Evolutionary conservation across 2,888 invertebrate species (phyloP), one percentile per base, ranked within the genome.

Genomic region (Drosophila pegasa): DNA sequence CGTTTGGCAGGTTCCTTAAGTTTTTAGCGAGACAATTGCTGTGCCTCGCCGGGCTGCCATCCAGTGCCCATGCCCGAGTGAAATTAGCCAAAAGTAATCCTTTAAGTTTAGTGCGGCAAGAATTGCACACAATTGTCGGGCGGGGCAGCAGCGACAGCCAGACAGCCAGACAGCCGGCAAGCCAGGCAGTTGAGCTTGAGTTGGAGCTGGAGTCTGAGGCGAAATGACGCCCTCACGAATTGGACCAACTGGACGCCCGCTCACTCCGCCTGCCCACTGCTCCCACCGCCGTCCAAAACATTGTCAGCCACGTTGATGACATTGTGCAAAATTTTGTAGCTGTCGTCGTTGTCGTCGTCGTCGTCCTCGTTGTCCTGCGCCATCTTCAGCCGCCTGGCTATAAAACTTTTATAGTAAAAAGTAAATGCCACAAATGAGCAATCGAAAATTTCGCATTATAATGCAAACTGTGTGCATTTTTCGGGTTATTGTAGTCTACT

Each of bases 391-490:
- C 70, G 67, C 54, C 59, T 64, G 70, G 77, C 84, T 64, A 84
- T 80, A 85, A 85, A 83, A 86, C 78, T 87, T 86, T 86, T 85
- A 87, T 79, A 80, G 82, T 76, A 82, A 81, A 85, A 83, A 79
- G 86, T 87, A 86, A 87, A 87, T 83, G 87, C 88, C 86, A 88
- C 89, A 88, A 89, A 89, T 89, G 89, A 89, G 89, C 89, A 90
- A 89, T 89, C 89, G 89, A 89, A 89, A 90, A 87, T 88, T 83
- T 89, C 75, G 80, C 78, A 82, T 86, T 90, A 89, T 90, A 86
- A 84, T 88, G 89, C 89, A 87, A 87, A 85, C 80, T 83, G 82
- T 84, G 85, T 87, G 84, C 82, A 86, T 84, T 87, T 87, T 83
- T 83, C 85, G 85, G 85, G 80, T 79, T 83, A 83, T 83, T 83